These are phyloP conservation scores for Coenonympha glycerion DNA, from an alignment of 2,888 invertebrate species.

Conservation along the genomic window DNA sequence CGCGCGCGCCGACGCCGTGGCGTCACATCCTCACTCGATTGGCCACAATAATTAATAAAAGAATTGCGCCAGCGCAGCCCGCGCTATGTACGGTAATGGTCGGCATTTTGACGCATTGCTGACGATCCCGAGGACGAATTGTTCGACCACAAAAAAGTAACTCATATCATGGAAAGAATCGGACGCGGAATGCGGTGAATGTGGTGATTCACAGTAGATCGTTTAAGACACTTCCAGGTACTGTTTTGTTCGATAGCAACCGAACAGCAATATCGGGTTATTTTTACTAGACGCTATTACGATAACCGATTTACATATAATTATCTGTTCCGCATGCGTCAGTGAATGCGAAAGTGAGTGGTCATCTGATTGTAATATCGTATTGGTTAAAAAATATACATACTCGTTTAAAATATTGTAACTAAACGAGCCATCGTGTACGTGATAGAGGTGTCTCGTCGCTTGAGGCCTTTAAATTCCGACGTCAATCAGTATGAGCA, in stretches of 20 bases:
- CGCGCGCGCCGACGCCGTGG: slow-evolving; percentile 60
- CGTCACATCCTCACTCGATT: slow-evolving; percentile 73
- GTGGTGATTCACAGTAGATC: slow-evolving; percentile 28
- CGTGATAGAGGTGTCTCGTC: background rate
- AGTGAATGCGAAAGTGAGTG: slow-evolving; percentile 7
- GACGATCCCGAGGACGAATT: slow-evolving; percentile 40
- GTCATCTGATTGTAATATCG: background rate
- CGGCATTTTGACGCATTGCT: slow-evolving; percentile 53
- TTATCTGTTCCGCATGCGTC: slow-evolving; percentile 19
- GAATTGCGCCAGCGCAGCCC: slow-evolving; percentile 59
- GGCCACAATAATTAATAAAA: slow-evolving; percentile 72
- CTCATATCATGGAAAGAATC: slow-evolving; percentile 24
- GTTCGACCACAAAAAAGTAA: slow-evolving; percentile 27
- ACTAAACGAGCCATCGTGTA: background rate
- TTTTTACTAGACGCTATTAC: slow-evolving; percentile 12
- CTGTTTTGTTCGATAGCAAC: slow-evolving; percentile 10
- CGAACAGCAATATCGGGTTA: background rate
- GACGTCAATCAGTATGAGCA: background rate
- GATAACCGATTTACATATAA: slow-evolving; percentile 9
- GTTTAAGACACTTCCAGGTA: slow-evolving; percentile 21
- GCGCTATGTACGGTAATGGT: slow-evolving; percentile 63
- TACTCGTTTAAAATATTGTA: background rate
- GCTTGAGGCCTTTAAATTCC: slow-evolving; percentile 6
- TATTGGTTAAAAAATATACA: background rate
- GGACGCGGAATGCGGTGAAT: slow-evolving; percentile 23